These are phyloP conservation scores for Campoplex nolae DNA, from an alignment of 2,888 invertebrate genomes.

Conservation along the genomic window DNA sequence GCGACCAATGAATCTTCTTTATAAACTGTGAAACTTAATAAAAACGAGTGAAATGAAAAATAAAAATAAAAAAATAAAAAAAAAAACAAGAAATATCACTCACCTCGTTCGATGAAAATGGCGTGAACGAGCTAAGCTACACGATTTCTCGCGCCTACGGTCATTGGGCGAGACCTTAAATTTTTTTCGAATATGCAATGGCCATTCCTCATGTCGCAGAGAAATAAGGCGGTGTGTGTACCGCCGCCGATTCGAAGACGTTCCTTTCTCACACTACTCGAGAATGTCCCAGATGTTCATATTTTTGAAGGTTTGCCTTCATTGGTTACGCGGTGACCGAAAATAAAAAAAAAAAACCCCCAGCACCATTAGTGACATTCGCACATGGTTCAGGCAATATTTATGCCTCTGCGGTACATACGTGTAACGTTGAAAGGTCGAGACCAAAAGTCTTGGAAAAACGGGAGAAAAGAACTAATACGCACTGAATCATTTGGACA, in stretches of 20 bases:
- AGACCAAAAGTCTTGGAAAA: conserved; percentile 29
- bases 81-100: conserved; percentile 32
- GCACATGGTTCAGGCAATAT: conserved; percentile 70
- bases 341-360: conserved; percentile 8
- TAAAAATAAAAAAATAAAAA: conserved; percentile 1
- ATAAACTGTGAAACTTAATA: conserved; percentile 38
- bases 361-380: conserved; percentile 70
- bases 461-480: conserved; percentile 39
- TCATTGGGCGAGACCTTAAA: conserved; percentile 53
- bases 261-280: conserved; percentile 70
- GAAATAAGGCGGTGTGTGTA: conserved; percentile 37
- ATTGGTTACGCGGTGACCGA: conserved; percentile 42
- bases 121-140: conserved; percentile 42
- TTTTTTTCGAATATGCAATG: conserved; percentile 35
- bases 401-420: conserved; percentile 57
- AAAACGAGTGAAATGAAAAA: conserved; percentile 29
- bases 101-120: conserved; percentile 55
- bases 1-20: conserved; percentile 36
- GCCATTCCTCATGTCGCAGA: conserved; percentile 63
- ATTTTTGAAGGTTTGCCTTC: conserved; percentile 67
- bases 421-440: conserved; percentile 45
- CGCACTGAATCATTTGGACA: conserved; percentile 7
- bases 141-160: conserved; percentile 55
- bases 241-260: conserved; percentile 54
- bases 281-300: conserved; percentile 68